Conservation (phyloP, 1,140 invertebrate species). For the Drosophila seguyi region DNA sequence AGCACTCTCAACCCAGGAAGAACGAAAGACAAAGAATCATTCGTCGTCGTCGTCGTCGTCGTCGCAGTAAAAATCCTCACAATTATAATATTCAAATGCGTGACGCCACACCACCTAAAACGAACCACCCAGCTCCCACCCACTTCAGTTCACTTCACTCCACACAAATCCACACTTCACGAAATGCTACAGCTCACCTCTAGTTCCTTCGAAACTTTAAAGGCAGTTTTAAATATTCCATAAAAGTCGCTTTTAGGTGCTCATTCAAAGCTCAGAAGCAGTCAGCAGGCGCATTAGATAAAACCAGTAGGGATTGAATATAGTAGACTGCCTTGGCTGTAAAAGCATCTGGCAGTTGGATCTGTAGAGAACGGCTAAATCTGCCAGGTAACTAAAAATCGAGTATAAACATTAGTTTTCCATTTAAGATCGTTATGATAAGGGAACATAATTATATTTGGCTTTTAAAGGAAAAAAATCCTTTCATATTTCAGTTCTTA, state of each 20-base stretch:
- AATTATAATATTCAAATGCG: constrained; percentile 80
- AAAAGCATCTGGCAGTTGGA: neutral
- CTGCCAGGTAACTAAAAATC: neutral
- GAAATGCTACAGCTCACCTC: neutral
- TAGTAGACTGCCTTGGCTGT: neutral
- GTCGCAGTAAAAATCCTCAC: constrained; percentile 25
- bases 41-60: constrained; percentile 10
- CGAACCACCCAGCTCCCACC: constrained; percentile 16
- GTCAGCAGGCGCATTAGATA: neutral
- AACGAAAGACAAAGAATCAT: constrained; percentile 67
- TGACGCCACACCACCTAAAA: constrained; percentile 28
- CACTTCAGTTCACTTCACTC: constrained; percentile 11
- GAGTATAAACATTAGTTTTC: no score
- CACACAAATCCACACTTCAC: neutral
- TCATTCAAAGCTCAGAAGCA: constrained; percentile 26
- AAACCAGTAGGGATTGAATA: neutral
- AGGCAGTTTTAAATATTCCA: constrained; percentile 75
- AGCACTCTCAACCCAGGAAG: constrained; percentile 32
- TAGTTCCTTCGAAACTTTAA: constrained; percentile 49
- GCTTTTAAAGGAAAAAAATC: no score
- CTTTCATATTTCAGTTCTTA: no score
- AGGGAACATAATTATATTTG: neutral
- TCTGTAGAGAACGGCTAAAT: neutral
- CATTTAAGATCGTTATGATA: no score
- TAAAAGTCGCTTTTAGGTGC: constrained; percentile 51